These are phyloP conservation scores for Heliothis peltigera DNA, from an alignment of 2,888 invertebrate genomes.

Conservation along the genomic window DNA sequence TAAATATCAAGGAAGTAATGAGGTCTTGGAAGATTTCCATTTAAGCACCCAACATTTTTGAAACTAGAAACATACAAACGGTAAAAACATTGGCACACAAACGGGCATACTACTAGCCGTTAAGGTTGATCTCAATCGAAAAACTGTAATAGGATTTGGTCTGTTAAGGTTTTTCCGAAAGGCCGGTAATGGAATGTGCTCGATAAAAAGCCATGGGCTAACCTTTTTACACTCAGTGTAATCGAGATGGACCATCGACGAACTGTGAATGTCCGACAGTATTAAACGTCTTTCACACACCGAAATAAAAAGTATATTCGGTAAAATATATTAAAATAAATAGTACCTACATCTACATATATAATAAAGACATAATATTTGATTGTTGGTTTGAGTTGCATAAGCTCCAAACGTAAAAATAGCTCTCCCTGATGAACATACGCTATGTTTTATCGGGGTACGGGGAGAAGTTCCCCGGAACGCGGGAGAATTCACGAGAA, in stretches of 20 bases:
- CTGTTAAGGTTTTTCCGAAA: conserved; percentile 5
- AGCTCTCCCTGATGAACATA: too few species aligned
- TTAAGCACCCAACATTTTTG: neutral
- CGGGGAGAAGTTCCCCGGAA: too few species aligned
- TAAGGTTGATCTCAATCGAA: conserved; percentile 7
- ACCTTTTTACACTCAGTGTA: conserved; percentile 12
- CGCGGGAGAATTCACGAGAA: too few species aligned
- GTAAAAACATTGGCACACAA: neutral
- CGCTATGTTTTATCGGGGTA: too few species aligned
- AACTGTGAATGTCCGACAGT: neutral
- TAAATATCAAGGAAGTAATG: conserved; percentile 8
- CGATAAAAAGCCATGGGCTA: conserved; percentile 38
- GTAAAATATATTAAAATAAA: too few species aligned
- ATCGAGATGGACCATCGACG: conserved; percentile 8
- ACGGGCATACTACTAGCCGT: neutral
- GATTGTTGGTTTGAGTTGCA: too few species aligned
- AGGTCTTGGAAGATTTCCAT: conserved; percentile 2
- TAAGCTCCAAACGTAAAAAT: too few species aligned
- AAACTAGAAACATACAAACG: neutral
- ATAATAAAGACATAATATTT: too few species aligned
- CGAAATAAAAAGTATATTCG: neutral
- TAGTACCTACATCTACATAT: too few species aligned
- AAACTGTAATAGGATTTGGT: conserved; percentile 8
- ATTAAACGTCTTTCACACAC: neutral
- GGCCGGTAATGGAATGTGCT: conserved; percentile 16